Percentiles rank a stretch among this genome's conserved stretches.
phyloP scores from a whole-genome alignment of 2,888 invertebrate species.

The Bellardia bayeri region DNA sequence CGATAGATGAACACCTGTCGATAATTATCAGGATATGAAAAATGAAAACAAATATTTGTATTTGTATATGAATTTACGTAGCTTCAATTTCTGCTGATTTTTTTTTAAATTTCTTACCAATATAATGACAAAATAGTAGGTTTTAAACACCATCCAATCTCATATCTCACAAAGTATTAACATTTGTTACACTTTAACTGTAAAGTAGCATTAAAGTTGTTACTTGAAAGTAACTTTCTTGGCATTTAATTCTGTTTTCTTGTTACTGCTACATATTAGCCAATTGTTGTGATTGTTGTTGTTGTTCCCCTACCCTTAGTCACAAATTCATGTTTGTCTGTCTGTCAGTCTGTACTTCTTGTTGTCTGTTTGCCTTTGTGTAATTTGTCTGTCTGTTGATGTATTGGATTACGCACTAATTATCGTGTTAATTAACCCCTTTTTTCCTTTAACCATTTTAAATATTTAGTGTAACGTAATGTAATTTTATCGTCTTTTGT shows the following conservation, averaged over 20 bases:
- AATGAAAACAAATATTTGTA: too few species aligned
- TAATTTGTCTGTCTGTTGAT: slow-evolving; percentile 76
- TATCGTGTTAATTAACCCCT: slow-evolving; percentile 83
- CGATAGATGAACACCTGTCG: too few species aligned
- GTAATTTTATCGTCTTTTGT: slow-evolving; percentile 69
- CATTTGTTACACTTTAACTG: slow-evolving; percentile 59
- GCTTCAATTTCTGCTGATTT: too few species aligned
- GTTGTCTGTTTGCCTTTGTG: slow-evolving; percentile 21
- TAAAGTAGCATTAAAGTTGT: slow-evolving; percentile 57
- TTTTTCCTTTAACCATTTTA: slow-evolving; percentile 71
- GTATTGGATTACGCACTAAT: slow-evolving; percentile 83
- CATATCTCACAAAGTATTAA: too few species aligned
- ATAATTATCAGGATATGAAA: too few species aligned
- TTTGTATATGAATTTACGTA: too few species aligned
- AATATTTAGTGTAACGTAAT: slow-evolving; percentile 56
- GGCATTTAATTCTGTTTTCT: slow-evolving; percentile 9
- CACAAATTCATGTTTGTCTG: slow-evolving; percentile 16
- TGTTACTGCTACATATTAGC: slow-evolving; percentile 22
- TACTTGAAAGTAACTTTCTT: slow-evolving; percentile 40
- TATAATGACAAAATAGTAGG: too few species aligned
- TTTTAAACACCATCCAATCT: too few species aligned
- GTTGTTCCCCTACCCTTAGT: slow-evolving; percentile 27
- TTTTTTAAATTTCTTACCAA: too few species aligned
- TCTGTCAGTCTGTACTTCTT: slow-evolving; percentile 4
- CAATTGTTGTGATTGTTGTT: slow-evolving; percentile 21